These are phyloP conservation scores for Porites australiensis DNA, from an alignment of 64 coral and sea anemone genomes.

Conservation along the genomic window DNA sequence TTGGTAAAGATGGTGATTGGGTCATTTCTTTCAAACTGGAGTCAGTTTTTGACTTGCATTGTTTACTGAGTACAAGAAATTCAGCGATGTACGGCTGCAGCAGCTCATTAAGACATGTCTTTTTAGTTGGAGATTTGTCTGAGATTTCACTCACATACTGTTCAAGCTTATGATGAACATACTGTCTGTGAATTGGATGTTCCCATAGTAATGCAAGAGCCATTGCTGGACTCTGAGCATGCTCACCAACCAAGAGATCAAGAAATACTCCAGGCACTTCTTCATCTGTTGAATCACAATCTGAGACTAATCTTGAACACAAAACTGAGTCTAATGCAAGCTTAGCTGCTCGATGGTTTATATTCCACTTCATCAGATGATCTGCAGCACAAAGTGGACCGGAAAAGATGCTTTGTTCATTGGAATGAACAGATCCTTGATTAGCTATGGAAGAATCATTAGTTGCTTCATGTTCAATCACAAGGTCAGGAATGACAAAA, in stretches of 20 bases:
- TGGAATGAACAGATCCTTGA: neutral
- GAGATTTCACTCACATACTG: neutral
- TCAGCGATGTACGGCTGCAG: slow-evolving; percentile 31
- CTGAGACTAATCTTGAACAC: slow-evolving; percentile 15
- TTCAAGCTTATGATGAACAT: slow-evolving; percentile 33
- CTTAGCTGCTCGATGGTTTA: slow-evolving; percentile 41
- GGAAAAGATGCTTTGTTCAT: neutral
- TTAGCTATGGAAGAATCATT: neutral
- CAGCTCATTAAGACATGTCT: slow-evolving; percentile 34
- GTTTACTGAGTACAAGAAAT: slow-evolving; percentile 13
- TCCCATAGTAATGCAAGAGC: slow-evolving; percentile 50
- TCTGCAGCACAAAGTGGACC: slow-evolving; percentile 22
- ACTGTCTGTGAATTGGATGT: slow-evolving; percentile 48
- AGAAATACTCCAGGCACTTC: slow-evolving; percentile 28
- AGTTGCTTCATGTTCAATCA: neutral
- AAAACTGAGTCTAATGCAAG: slow-evolving; percentile 58
- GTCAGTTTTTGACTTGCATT: neutral
- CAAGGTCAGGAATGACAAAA: slow-evolving; percentile 24
- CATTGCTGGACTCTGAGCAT: slow-evolving; percentile 42
- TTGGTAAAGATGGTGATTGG: neutral
- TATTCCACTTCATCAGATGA: slow-evolving; percentile 53
- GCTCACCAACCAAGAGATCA: slow-evolving; percentile 22
- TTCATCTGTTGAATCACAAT: neutral
- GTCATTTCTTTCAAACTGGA: neutral
- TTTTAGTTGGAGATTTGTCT: neutral